Evolutionary conservation across 2,113 vertebrate species (phyloP), one percentile per base, ranked within the genome.

Genomic region (Sinocyclocheilus rhinocerous): DNA sequence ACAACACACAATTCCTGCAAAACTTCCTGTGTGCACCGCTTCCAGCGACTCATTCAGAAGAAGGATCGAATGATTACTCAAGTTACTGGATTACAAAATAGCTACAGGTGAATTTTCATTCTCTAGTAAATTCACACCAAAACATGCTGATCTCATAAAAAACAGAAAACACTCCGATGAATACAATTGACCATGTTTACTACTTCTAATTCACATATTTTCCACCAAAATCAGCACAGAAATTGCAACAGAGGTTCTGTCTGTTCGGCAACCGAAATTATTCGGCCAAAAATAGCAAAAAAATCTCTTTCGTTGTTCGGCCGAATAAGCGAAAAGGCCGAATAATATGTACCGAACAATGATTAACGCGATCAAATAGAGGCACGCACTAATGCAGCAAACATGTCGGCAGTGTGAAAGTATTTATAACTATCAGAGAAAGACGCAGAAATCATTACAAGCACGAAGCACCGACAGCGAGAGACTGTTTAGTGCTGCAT

Each of bases 1-100:
- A 90, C 90, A 91, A 93, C 92, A 92, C 92, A 94, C 87, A 90
- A 92, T 90, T 90, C 91, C 91, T 91, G 90, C 90, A 91, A n/a
- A 61, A 92, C 91, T 92, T 94, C 91, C 91, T 26, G 63, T 1
- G 81, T 1, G 81, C 22, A 57, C 73, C 0, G 12, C 57, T 80
- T 80, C 55, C 77, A 63, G 79, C 22, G 7, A 65, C 7, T 76
- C 72, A 76, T 45, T 75, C 39, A 75, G 70, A 73, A 42, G 12
- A 80, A 36, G 15, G 36, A 42, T 81, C 36, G 2, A 24, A 81
- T 63, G 36, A 45, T 81, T 48, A 48, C 79, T 81, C 59, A 26
- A 48, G 78, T 81, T 81, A 80, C 78, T n/a, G 2, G 57, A 63
- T 45, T 63, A 29, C 39, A 48, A 65, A 65, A 81, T 48, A 65